phyloP scores from a whole-genome alignment of 2,888 invertebrate species.

The Diaphora mendica region DNA sequence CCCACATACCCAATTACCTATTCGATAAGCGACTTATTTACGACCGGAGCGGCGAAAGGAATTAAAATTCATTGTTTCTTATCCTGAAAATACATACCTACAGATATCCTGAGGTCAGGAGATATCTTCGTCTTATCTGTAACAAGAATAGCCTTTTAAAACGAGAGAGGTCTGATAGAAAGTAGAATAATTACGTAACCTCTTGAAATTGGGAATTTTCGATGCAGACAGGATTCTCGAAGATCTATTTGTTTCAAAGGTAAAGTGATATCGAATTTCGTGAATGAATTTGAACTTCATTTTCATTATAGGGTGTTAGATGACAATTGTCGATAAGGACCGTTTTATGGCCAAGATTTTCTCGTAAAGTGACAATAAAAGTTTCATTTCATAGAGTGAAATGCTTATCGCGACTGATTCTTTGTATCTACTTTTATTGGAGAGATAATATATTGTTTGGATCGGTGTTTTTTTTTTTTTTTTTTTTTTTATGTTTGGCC shows the following conservation, averaged over 20 bases:
- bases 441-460: conserved; percentile 33
- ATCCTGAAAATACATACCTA: conserved; percentile 74
- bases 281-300: conserved; percentile 59
- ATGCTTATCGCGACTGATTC: conserved; percentile 42
- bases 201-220: conserved; percentile 68
- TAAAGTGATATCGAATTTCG: conserved; percentile 67
- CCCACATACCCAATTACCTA: conserved; percentile 84
- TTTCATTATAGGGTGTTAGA: conserved; percentile 64
- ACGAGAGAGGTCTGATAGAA: conserved; percentile 63
- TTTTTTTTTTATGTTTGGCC: too few relatives aligned
- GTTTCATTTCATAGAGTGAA: conserved; percentile 54
- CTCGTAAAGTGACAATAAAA: conserved; percentile 63
- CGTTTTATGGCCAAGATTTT: conserved; percentile 66
- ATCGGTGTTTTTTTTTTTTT: too few relatives aligned
- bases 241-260: conserved; percentile 65
- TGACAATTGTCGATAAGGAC: conserved; percentile 63
- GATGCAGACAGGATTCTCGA: conserved; percentile 49
- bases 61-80: conserved; percentile 86
- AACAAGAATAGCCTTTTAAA: conserved; percentile 85
- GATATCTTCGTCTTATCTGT: conserved; percentile 81
- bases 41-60: conserved; percentile 68
- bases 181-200: conserved; percentile 76
- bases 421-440: conserved; percentile 44
- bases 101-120: conserved; percentile 78
- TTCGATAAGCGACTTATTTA: conserved; percentile 84